Evolutionary conservation across 2,113 vertebrate genomes (phyloP), one percentile per base, ranked within the genome.

Genomic region (Mastomys natalensis): DNA sequence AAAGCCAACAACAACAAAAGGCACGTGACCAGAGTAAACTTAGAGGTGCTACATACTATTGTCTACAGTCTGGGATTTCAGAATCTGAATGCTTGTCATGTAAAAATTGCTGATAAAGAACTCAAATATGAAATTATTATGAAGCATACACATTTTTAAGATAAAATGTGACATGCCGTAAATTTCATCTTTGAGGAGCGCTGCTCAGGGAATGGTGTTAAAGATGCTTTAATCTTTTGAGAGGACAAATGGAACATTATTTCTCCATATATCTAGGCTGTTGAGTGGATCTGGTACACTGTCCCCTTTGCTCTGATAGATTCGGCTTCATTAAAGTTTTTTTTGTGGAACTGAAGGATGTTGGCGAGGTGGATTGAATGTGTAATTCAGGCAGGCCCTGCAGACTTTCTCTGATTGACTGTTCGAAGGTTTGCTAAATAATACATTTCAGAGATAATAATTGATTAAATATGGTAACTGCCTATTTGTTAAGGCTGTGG

Each of bases 31-130:
- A 90, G 84, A 86, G 72, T 87, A 84, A 90, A 77, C 29, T 58
- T 77, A 29, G 48, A 68, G 45, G 12, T 62, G 48, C 73, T 91
- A 60, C 26, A 45, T 21, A 45, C 84, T 60, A 0, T 29, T 87
- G 78, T 89, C 90, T 64, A 4, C 19, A 31, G 62, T 29, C 22
- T 11, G 6, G 64, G 16, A 24, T 62, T 86, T 91, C 19, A 48
- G 94, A 91, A 73, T 89, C 40, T 13, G 45, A 95, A 95, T 96
- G 94, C 87, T 72, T 94, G 70, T 66, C 86, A 13, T 53, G 70
- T 95, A 87, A 95, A 96, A 95, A 89, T 64, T 85, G 95, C 97
- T 97, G 97, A 97, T 92, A 91, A 96, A 96, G 97, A 91, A 93
- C 94, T 96, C 93, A 82, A 68, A 68, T 88, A 62, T 87, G 81